Conservation (phyloP, 2,113 vertebrate genomes). For the Choloepus hoffmanni region DNA sequence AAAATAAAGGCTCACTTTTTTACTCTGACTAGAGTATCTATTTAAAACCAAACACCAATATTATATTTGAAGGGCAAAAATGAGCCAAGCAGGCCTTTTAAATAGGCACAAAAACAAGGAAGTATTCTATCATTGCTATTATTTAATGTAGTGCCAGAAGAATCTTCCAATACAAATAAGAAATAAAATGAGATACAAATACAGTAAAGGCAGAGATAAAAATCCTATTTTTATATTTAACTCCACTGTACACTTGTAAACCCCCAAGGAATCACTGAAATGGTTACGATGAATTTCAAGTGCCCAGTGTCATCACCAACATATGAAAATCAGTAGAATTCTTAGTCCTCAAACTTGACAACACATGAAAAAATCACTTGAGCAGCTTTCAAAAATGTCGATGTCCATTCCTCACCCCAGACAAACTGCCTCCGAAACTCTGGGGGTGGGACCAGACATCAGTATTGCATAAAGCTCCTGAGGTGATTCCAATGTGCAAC, state of each 20-base stretch:
- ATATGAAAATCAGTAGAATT: slow-evolving; percentile 17
- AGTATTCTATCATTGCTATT: neutral
- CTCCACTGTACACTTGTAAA: neutral
- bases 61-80: slow-evolving; percentile 18
- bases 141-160: neutral
- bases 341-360: neutral
- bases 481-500: neutral
- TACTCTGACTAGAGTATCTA: neutral
- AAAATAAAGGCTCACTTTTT: neutral
- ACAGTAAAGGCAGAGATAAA: neutral
- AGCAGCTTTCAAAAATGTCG: neutral
- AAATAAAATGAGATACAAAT: neutral
- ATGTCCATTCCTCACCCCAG: neutral
- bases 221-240: neutral
- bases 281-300: neutral
- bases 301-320: neutral
- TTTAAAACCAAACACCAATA: slow-evolving; percentile 17
- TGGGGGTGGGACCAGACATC: neutral
- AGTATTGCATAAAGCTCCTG: slow-evolving; percentile 38
- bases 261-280: slow-evolving; percentile 22
- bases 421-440: neutral
- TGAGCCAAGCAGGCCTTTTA: neutral
- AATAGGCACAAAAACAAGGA: neutral
- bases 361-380: neutral
- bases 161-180: neutral